Base-by-base conservation (phyloP, 2,113 vertebrate genomes). In the Collichthys lucidus region DNA sequence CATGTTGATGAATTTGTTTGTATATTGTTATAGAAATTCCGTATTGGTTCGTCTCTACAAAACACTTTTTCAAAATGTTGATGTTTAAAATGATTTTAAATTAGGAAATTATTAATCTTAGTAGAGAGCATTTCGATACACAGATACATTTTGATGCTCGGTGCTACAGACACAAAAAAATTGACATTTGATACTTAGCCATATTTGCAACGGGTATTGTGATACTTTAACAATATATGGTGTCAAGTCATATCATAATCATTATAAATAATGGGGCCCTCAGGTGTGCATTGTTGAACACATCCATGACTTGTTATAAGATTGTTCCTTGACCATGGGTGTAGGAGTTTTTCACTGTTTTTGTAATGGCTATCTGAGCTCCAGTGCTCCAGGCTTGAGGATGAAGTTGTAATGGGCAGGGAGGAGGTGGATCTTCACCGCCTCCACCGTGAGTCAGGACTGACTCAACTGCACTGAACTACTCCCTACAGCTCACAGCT, bases 401-500 rank as follows among this genome's bases (percentile, higher is more conserved):
- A 87, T 89, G 57, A 83, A 85, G 89, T 88, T 89, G 88, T 87
- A 89, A 90, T 79, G 88, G 87, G 79, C 79, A 86, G 88, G 77
- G 75, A 92, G 90, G 90, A 93, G 91, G 92, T 90, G 90, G 90
- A 92, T 92, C 87, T 89, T 83, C 78, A 83, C 88, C 80, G 87
- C 92, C 92, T 92, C 91, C 92, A 79, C 78, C 71, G 1, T 94
- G 92, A 93, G 75, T 94, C 93, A 93, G 78, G 82, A 65, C 82
- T 94, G 93, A 94, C 70, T 93, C 93, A 94, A 88, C 83, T 74
- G 67, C 66, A 80, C 78, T 94, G 92, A 93, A 91, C 91, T 83
- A 92, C 90, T 91, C 92, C 91, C 87, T 91, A 80, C 86, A 92
- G 91, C 91, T 88, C 88, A 63, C 69, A 86, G 80, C 57, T 90